Evolutionary conservation across 1,140 invertebrate genomes (phyloP), one percentile per base, ranked within the genome.

Genomic region (Eriosoma lanigerum): DNA sequence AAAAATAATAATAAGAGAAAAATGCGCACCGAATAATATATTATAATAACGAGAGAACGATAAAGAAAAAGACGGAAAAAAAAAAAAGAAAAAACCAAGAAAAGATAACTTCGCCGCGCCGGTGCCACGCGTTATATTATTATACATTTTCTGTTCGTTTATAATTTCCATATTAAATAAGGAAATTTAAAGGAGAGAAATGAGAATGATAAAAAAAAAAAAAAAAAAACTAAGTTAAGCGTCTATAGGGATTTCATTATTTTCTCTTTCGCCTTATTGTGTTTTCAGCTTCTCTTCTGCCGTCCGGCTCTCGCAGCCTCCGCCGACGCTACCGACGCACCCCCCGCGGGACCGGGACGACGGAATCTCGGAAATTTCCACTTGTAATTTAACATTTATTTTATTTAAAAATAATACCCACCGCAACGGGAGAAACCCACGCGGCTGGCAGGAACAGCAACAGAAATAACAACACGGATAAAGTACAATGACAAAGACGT

Each of bases 351-450:
- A 75, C 32, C 24, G 24, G 58, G 54, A 44, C 75, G 75, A 62
- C 46, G 60, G 75, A 78, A 78, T 78, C 75, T 78, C 56, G 75
- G 75, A 78, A 78, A 78, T 78, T 78, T 78, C 75, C 75, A 62
- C 75, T 78, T 78, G 75, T 78, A 78, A 78, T 78, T 78, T 78
- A 78, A 78, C 75, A 78, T 78, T 78, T 78, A 78, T 78, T 78
- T 78, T 78, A 78, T 78, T 78, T 78, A 78, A 78, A 78, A 78
- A 78, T 78, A 78, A 78, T 78, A 78, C 75, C 75, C 75, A 78
- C 75, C 75, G 75, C 75, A 78, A 78, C 46, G 24, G 73, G 29
- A 60, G 29, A 26, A 56, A 52, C 29, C 6, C 38, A 9, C 13
- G 54, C 21, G 24, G 24, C 32, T 19, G 73, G 73, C 73, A 60